A percentile compares a stretch with the other conserved stretches of the same genome.
These are phyloP conservation scores for Nomada lathburiana DNA, from an alignment of 2,888 invertebrate genomes.

Conservation along the genomic window DNA sequence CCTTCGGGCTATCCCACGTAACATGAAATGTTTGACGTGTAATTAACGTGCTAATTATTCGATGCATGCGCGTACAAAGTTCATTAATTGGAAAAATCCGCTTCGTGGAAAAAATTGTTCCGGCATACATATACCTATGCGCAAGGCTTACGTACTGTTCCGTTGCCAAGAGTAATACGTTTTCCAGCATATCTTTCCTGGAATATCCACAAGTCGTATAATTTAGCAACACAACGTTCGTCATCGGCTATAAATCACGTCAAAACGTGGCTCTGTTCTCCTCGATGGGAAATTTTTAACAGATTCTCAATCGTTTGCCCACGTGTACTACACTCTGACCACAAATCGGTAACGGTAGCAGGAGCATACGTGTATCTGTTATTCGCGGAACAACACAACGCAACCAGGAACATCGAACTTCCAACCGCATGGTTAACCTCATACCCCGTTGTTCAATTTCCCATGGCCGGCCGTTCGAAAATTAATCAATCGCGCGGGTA, in stretches of 20 bases:
- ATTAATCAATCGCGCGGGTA: slow-evolving; percentile 21
- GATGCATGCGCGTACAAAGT: background rate
- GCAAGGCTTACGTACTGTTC: too few relatives aligned
- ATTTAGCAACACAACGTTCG: too few relatives aligned
- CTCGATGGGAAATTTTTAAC: too few relatives aligned
- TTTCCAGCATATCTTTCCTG: too few relatives aligned
- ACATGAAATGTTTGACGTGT: background rate
- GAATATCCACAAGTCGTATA: background rate
- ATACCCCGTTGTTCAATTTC: slow-evolving; percentile 20
- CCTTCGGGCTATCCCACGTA: too few relatives aligned
- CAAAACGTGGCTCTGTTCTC: too few relatives aligned
- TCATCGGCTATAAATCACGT: too few relatives aligned
- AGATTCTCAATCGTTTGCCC: too few relatives aligned
- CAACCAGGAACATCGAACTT: slow-evolving; percentile 20
- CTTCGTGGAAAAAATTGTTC: too few relatives aligned
- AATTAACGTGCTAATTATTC: slow-evolving; percentile 1
- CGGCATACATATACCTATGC: too few relatives aligned
- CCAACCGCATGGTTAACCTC: slow-evolving; percentile 29
- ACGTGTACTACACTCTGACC: background rate
- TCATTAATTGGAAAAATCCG: background rate
- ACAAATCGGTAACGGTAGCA: slow-evolving; percentile 4
- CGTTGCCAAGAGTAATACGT: too few relatives aligned
- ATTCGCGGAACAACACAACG: slow-evolving; percentile 4
- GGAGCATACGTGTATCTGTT: background rate
- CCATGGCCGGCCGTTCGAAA: slow-evolving; percentile 18